These are phyloP conservation scores for Cranoglanis bouderius DNA, from an alignment of 2,113 vertebrate genomes.

Conservation along the genomic window DNA sequence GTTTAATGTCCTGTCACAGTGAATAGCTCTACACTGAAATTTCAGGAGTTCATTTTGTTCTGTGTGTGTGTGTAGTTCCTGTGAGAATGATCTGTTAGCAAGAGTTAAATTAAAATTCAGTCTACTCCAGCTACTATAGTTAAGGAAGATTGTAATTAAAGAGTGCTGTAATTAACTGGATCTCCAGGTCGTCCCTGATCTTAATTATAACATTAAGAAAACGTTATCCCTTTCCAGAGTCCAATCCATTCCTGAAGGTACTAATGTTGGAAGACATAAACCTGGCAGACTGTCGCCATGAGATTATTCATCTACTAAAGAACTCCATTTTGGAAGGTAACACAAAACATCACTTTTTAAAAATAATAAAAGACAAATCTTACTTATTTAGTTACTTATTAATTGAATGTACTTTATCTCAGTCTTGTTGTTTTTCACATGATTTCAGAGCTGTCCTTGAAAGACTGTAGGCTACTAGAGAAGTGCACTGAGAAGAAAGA, in stretches of 20 bases:
- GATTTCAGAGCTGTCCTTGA: slow-evolving; percentile 80
- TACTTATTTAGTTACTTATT: not conserved
- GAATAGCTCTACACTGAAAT: not conserved
- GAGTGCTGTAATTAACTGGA: not conserved
- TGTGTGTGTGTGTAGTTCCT: not conserved
- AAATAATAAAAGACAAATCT: not conserved
- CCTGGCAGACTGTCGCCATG: slow-evolving; percentile 77
- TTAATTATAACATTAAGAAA: not conserved
- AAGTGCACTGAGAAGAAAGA: slow-evolving; percentile 70
- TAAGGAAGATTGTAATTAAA: not conserved
- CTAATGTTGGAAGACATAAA: slow-evolving; percentile 83
- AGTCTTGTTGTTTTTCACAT: slow-evolving; percentile 31
- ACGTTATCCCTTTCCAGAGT: slow-evolving; percentile 62
- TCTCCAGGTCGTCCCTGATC: not conserved
- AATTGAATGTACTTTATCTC: not conserved
- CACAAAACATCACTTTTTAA: not conserved
- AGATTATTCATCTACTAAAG: slow-evolving; percentile 80
- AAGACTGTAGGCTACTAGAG: slow-evolving; percentile 90
- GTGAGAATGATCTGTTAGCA: not conserved
- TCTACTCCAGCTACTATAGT: not conserved
- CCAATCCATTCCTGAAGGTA: slow-evolving; percentile 72
- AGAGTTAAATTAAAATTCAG: not conserved
- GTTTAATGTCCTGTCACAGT: not conserved
- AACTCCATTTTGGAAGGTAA: slow-evolving; percentile 79
- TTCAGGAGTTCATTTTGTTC: not conserved